Evolutionary conservation across 92 coral and sea anemone genomes (phyloP).

Genomic region (Zoanthus gigantus): DNA sequence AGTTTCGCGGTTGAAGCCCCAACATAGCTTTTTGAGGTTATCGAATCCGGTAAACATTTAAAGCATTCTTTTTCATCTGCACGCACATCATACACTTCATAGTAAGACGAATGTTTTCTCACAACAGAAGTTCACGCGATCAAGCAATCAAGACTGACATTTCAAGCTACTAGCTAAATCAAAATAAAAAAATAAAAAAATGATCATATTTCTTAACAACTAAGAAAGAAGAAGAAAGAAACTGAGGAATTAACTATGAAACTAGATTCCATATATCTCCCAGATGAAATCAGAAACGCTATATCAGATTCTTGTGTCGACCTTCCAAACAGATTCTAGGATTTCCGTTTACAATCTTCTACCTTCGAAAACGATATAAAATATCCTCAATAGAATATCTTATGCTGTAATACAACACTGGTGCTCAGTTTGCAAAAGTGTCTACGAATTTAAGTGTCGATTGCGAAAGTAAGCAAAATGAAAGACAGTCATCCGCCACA

Average conservation of each 20-base stretch:
- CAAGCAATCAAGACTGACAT: background rate
- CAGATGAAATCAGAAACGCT: slow-evolving; percentile 50
- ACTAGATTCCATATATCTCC: slow-evolving; percentile 44
- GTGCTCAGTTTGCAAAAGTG: slow-evolving; percentile 34
- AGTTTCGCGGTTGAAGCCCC: slow-evolving; percentile 9
- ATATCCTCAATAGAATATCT: slow-evolving; percentile 42
- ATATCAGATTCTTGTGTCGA: slow-evolving; percentile 53
- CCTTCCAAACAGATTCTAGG: slow-evolving; percentile 55
- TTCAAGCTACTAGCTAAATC: slow-evolving; percentile 3
- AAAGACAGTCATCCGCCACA: background rate
- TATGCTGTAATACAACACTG: slow-evolving; percentile 48
- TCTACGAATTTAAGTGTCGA: slow-evolving; percentile 35
- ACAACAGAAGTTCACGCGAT: background rate
- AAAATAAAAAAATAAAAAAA: background rate
- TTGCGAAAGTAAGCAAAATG: background rate
- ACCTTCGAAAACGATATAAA: slow-evolving; percentile 46
- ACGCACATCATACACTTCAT: background rate
- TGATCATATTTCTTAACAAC: background rate
- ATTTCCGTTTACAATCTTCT: slow-evolving; percentile 54
- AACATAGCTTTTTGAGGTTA: slow-evolving; percentile 10
- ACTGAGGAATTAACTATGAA: slow-evolving; percentile 27
- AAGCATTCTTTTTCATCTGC: slow-evolving; percentile 4
- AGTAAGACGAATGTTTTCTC: background rate
- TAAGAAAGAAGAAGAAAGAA: background rate
- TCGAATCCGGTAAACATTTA: slow-evolving; percentile 30